These are phyloP conservation scores for Rostratula benghalensis DNA, from an alignment of 2,113 vertebrate species.

Conservation along the genomic window DNA sequence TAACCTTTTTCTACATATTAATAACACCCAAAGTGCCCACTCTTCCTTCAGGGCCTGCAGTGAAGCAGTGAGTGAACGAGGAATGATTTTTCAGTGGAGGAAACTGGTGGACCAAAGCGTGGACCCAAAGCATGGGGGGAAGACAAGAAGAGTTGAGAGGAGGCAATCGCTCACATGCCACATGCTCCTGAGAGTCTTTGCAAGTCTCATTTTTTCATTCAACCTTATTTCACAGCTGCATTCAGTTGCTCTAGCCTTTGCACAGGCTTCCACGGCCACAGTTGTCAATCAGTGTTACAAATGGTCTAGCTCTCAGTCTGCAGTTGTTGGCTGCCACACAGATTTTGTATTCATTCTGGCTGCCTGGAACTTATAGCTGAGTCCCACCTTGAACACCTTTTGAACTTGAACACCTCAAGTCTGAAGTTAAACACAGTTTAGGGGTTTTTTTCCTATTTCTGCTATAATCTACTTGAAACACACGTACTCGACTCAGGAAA, in stretches of 20 bases:
- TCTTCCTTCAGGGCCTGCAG: neutral
- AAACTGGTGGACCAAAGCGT: fast-evolving
- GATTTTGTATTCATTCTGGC: neutral
- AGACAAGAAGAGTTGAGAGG: neutral
- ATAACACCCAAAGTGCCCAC: neutral
- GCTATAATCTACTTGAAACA: neutral
- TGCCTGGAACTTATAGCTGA: neutral
- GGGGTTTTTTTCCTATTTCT: neutral
- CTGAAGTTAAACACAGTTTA: neutral
- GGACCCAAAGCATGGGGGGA: too few relatives aligned
- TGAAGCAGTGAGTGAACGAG: neutral
- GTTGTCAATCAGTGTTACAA: neutral
- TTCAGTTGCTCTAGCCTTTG: neutral
- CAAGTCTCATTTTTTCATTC: neutral
- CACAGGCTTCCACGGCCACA: neutral
- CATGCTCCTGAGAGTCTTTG: neutral
- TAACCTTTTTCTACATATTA: neutral
- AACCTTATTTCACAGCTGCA: neutral
- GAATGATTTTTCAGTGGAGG: neutral
- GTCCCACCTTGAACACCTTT: neutral
- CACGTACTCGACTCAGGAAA: neutral
- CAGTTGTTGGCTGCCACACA: neutral
- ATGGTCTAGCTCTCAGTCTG: neutral
- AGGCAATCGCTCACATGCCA: neutral
- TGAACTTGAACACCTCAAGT: neutral